These are phyloP conservation scores for Gambusia yucatana DNA, from an alignment of 2,797 vertebrate species.

Conservation along the genomic window DNA sequence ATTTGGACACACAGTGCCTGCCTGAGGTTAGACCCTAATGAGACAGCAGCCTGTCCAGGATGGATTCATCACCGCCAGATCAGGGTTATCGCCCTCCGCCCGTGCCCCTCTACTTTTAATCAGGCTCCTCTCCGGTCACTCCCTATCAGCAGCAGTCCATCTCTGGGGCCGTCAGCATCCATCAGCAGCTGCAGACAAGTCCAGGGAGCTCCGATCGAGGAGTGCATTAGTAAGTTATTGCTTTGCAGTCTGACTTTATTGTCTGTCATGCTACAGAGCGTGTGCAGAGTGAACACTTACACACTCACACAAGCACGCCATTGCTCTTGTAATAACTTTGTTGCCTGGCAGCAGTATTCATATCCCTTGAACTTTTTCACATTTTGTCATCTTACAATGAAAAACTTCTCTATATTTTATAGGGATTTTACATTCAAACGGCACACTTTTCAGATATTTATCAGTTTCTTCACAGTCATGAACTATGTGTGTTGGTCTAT, in stretches of 20 bases:
- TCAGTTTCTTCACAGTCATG: constrained; percentile 8
- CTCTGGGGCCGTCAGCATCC: constrained; percentile 83
- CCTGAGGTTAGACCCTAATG: constrained; percentile 77
- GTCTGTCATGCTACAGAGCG: constrained; percentile 45
- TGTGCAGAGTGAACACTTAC: constrained; percentile 21
- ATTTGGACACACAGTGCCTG: constrained; percentile 76
- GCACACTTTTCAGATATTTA: constrained; percentile 37
- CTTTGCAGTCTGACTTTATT: constrained; percentile 68
- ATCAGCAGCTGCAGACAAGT: constrained; percentile 86
- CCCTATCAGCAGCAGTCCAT: constrained; percentile 89
- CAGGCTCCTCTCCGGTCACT: constrained; percentile 87
- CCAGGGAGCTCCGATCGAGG: constrained; percentile 80
- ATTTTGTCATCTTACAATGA: neutral
- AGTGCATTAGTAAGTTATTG: constrained; percentile 89
- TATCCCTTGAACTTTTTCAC: neutral
- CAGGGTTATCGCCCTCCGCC: constrained; percentile 86
- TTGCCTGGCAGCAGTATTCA: neutral
- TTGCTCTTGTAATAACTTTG: neutral
- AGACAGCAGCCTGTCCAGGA: constrained; percentile 75
- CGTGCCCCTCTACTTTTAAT: constrained; percentile 91
- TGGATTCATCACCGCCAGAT: constrained; percentile 85
- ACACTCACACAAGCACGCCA: constrained; percentile 24
- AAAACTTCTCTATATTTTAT: neutral
- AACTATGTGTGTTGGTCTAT: neutral
- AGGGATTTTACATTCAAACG: neutral